These are phyloP conservation scores for Trichopoda pennipes DNA, from an alignment of 2,888 invertebrate genomes.

Conservation along the genomic window DNA sequence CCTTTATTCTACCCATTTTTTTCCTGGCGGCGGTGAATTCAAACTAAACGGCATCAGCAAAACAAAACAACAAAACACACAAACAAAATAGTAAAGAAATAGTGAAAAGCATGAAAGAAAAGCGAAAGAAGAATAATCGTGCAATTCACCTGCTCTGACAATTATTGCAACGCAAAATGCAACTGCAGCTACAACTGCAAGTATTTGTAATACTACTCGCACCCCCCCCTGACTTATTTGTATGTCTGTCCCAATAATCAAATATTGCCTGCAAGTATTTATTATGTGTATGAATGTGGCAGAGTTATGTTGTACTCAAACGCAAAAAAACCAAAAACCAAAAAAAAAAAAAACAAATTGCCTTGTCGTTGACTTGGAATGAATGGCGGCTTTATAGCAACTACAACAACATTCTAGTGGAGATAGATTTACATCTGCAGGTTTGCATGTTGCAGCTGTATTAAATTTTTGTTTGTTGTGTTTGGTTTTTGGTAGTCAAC, in stretches of 20 bases:
- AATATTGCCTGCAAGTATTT: slow-evolving; percentile 40
- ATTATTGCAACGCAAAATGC: slow-evolving; percentile 70
- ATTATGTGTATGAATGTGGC: slow-evolving; percentile 15
- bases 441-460: slow-evolving; percentile 69
- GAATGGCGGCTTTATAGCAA: slow-evolving; percentile 71
- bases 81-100: slow-evolving; percentile 36
- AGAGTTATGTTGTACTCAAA: slow-evolving; percentile 22
- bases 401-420: slow-evolving; percentile 68
- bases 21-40: slow-evolving; percentile 58
- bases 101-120: slow-evolving; percentile 51
- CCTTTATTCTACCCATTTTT: slow-evolving; percentile 40
- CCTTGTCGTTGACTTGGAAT: slow-evolving; percentile 39
- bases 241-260: slow-evolving; percentile 37
- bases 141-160: slow-evolving; percentile 77
- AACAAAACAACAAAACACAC: slow-evolving; percentile 16
- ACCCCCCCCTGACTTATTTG: background rate
- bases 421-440: slow-evolving; percentile 68
- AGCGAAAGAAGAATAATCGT: slow-evolving; percentile 74
- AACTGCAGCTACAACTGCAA: slow-evolving; percentile 60
- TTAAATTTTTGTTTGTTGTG: slow-evolving; percentile 16
- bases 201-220: slow-evolving; percentile 32
- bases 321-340: too few relatives aligned
- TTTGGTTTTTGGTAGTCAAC: slow-evolving; percentile 65
- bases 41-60: slow-evolving; percentile 42
- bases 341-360: background rate